Evolutionary conservation across 2,113 vertebrate genomes (phyloP).

Genomic region (Microtus ochrogaster): DNA sequence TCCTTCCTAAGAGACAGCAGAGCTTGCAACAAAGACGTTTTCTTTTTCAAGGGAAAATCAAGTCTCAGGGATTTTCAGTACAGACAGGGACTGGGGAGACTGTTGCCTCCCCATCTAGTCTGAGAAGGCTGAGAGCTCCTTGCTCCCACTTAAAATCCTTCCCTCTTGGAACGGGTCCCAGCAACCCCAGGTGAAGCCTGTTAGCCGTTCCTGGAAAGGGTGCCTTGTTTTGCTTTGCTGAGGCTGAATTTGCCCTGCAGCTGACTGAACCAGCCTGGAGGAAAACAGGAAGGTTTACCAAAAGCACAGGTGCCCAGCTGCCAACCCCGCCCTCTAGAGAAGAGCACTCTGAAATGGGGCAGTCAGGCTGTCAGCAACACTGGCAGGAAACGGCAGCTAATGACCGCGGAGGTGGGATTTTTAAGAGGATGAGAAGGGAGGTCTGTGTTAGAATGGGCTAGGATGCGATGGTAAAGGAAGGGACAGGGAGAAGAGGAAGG

Average conservation of each 20-base stretch:
- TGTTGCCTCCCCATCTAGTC: background rate
- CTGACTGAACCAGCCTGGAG: background rate
- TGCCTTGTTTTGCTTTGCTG: background rate
- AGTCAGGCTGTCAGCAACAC: background rate
- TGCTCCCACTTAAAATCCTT: background rate
- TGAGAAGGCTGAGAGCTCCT: background rate
- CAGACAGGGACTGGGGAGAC: background rate
- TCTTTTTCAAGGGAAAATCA: background rate
- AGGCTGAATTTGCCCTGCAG: background rate
- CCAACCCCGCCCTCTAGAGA: background rate
- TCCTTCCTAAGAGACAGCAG: background rate
- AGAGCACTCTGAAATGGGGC: background rate
- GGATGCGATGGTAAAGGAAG: background rate
- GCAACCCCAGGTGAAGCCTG: background rate
- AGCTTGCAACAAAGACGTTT: background rate
- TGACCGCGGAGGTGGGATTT: background rate
- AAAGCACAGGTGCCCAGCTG: background rate
- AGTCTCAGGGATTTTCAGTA: background rate
- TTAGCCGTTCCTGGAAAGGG: background rate
- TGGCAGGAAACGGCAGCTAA: background rate
- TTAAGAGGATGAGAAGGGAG: background rate
- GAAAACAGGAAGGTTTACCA: background rate
- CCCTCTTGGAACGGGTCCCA: background rate
- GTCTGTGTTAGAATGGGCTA: background rate
- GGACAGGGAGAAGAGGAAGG: background rate